Evolutionary conservation across 2,888 invertebrate species (phyloP).

Genomic region (Ceramica pisi): DNA sequence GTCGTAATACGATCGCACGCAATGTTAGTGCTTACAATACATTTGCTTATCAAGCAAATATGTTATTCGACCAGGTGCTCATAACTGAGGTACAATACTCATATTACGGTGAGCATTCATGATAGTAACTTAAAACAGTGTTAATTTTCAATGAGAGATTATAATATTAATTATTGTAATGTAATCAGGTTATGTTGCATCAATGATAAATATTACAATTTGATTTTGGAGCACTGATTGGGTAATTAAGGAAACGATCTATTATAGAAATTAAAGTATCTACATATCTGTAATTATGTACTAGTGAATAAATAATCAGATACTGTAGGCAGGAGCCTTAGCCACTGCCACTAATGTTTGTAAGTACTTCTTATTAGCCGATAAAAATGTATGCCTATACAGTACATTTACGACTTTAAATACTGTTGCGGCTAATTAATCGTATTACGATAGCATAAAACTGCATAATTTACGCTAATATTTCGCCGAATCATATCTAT

Average conservation of each 20-base stretch:
- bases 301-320: neutral
- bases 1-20: conserved; percentile 35
- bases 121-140: conserved; percentile 34
- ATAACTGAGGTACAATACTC: neutral
- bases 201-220: neutral
- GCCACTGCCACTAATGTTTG: neutral
- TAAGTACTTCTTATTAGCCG: neutral
- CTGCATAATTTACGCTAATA: neutral
- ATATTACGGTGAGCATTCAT: conserved; percentile 4
- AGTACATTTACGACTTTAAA: no score
- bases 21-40: conserved; percentile 7
- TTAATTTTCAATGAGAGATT: conserved; percentile 2
- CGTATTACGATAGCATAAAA: neutral
- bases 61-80: conserved; percentile 37
- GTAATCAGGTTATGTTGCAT: neutral
- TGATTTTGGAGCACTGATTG: neutral
- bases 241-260: no score
- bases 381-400: neutral
- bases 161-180: neutral
- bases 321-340: neutral
- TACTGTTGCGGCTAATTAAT: neutral
- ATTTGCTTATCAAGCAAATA: conserved; percentile 24
- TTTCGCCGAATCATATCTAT: neutral
- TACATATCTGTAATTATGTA: neutral
- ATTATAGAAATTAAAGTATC: neutral